Base-by-base conservation (phyloP, 1,140 invertebrate species). In the Dysdera silvatica region DNA sequence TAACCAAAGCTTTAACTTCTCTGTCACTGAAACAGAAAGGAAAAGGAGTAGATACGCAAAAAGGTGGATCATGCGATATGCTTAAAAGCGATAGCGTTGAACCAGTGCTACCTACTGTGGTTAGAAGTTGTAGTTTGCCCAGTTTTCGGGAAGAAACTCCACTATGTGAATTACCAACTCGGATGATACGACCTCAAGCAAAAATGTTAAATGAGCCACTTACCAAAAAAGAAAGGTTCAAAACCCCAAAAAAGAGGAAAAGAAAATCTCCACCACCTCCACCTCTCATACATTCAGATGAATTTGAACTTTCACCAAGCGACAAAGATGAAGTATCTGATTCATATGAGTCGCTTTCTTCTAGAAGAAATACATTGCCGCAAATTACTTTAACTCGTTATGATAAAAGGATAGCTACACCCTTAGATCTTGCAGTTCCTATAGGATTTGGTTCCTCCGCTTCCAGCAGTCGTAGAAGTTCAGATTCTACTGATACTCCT, bases 361-460 rank as follows among this genome's bases (percentile, higher is more conserved):
- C 59, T 28, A 55, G 53, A 33, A 54, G 60, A 23, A 63, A 63
- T 32, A 63, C 61, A 14, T 41, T 63, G 12, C 61, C 61, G 7
- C 61, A 63, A 49, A 63, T 63, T n/a, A 63, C 52, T 8, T 6
- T 63, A 33, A 63, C 61, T 6, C 18, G 26, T 23, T 56, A 29
- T 41, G 61, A 52, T 26, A 41, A 32, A n/a, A 55, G 56, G 33
- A 33, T 33, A 31, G 18, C 61, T 16, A 33, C 48, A 16, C 52
- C 48, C 40, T 47, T 61, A 54, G 59, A 61, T 54, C 32, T 63
- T 49, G 61, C 61, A 32, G 24, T 41, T 24, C 47, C 59, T n/a
- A n/a, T n/a, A 54, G n/a, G 37, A 7, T 14, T 8, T 28, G 28
- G 24, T 24, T 59, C 47, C 12, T 32, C 31, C 35, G 52, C 48